Evolutionary conservation across 1,140 invertebrate genomes (phyloP).

Genomic region (Achatina immaculata): DNA sequence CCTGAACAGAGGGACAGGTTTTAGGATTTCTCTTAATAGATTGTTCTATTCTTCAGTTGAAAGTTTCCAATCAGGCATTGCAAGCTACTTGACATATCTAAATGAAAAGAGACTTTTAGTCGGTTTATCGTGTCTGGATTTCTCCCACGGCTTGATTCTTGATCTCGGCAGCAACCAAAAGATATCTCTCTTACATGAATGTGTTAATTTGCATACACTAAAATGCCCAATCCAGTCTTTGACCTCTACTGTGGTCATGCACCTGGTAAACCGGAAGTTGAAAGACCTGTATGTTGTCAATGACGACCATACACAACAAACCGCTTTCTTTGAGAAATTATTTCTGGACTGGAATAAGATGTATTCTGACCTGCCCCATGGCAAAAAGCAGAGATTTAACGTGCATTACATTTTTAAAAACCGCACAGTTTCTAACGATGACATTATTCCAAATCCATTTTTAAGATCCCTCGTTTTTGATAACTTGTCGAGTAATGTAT

Average conservation of each 20-base stretch:
- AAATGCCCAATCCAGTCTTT: conserved; percentile 24
- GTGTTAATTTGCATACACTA: background rate
- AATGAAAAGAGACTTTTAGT: background rate
- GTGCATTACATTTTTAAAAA: conserved; percentile 31
- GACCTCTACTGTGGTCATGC: background rate
- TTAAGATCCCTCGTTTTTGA: conserved; percentile 27
- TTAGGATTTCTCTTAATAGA: background rate
- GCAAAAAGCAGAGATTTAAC: background rate
- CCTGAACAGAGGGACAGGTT: background rate
- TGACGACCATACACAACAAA: conserved; percentile 26
- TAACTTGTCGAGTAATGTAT: conserved; percentile 28
- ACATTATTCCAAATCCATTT: conserved; percentile 20
- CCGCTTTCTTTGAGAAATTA: background rate
- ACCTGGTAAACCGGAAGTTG: conserved; percentile 6
- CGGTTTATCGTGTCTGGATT: background rate
- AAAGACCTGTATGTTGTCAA: conserved; percentile 17
- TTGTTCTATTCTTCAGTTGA: conserved; percentile 28
- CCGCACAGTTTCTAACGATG: background rate
- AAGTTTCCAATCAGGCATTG: background rate
- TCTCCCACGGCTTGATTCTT: conserved; percentile 24
- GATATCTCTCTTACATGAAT: background rate
- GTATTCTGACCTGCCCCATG: background rate
- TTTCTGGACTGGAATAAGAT: conserved; percentile 13
- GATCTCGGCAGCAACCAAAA: background rate
- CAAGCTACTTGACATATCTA: background rate